Conservation (phyloP, 2,797 vertebrate genomes). For the Botia kubotai region DNA sequence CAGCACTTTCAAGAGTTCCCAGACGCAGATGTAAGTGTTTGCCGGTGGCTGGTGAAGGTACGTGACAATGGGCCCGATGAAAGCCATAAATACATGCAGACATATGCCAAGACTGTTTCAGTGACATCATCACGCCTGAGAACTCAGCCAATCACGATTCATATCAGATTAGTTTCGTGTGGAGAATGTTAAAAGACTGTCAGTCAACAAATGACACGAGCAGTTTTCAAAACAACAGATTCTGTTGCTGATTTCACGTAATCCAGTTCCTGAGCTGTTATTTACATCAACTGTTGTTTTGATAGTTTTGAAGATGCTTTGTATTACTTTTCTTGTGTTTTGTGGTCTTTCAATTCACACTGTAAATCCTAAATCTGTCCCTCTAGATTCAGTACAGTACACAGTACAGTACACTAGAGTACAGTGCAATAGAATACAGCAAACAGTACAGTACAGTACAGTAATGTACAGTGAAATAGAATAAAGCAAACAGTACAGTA, state of each 20-base stretch:
- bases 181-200: background rate
- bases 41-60: conserved; percentile 5
- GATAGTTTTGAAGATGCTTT: background rate
- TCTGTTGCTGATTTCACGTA: no score
- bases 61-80: background rate
- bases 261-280: no score
- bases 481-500: background rate
- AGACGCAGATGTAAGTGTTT: background rate
- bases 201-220: background rate
- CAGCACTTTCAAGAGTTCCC: conserved; percentile 11
- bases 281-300: background rate
- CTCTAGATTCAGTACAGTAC: background rate
- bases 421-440: background rate
- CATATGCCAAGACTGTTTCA: background rate
- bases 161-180: background rate
- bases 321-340: background rate
- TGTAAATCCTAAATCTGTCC: no score
- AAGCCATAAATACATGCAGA: conserved; percentile 6
- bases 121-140: background rate
- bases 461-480: background rate
- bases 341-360: background rate
- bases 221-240: background rate
- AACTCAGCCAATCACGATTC: background rate
- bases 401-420: background rate
- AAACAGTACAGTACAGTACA: background rate